Conservation (phyloP, 2,113 vertebrate species). For the Malurus alboscapulatus region DNA sequence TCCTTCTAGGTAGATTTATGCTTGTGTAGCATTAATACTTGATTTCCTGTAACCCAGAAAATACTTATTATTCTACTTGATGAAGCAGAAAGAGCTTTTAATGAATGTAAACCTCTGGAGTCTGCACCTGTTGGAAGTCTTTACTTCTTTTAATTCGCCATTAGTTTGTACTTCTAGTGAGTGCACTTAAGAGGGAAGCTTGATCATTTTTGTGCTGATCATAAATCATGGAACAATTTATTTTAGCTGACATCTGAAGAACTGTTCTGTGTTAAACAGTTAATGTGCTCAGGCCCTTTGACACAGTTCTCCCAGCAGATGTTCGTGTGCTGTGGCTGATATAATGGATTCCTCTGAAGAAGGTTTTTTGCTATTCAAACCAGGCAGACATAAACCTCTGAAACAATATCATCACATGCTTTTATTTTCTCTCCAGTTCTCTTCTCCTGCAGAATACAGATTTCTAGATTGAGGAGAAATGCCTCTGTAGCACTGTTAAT, state of each 20-base stretch:
- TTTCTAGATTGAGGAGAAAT: background rate
- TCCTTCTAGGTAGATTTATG: background rate
- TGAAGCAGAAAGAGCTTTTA: conserved; percentile 7
- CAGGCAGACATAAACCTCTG: conserved; percentile 32
- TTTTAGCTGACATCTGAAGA: background rate
- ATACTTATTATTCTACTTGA: background rate
- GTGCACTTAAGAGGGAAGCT: background rate
- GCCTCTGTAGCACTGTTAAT: background rate
- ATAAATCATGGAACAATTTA: background rate
- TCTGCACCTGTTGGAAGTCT: background rate
- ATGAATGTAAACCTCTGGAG: background rate
- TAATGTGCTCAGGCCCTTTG: conserved; percentile 21
- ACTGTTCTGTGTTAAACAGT: background rate
- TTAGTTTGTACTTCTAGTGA: background rate
- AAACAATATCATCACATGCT: conserved; percentile 13
- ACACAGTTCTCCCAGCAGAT: conserved; percentile 42
- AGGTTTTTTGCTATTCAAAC: conserved; percentile 43
- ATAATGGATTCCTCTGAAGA: conserved; percentile 50
- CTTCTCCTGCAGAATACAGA: background rate
- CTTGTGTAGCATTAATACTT: background rate
- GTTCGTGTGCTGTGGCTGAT: background rate
- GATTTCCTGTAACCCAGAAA: background rate
- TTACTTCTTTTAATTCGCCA: conserved; percentile 10
- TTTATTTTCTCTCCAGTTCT: conserved; percentile 7
- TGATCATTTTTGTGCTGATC: background rate